Evolutionary conservation across 2,113 vertebrate species (phyloP).

Genomic region (Empidonax alnorum): DNA sequence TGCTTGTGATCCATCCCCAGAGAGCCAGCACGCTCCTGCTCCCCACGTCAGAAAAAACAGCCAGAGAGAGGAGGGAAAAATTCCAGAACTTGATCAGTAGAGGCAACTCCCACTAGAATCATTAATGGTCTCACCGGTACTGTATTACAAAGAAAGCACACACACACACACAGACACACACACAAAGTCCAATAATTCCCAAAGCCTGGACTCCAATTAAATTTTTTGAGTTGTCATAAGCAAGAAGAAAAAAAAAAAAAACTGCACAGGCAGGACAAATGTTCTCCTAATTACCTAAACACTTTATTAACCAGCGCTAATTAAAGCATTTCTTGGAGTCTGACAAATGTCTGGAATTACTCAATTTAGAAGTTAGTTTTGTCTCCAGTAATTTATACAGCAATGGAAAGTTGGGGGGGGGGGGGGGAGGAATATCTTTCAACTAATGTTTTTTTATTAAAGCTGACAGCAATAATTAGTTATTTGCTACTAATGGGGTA

Average conservation of each 20-base stretch:
- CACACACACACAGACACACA: background rate
- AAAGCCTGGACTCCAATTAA: slow-evolving; percentile 36
- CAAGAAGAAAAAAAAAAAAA: slow-evolving; percentile 50
- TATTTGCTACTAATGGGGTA: slow-evolving; percentile 37
- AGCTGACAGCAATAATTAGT: slow-evolving; percentile 55
- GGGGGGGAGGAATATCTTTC: slow-evolving; percentile 35
- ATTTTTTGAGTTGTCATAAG: slow-evolving; percentile 57
- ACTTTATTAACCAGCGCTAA: slow-evolving; percentile 77
- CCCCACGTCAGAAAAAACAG: background rate
- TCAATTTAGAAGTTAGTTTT: slow-evolving; percentile 76
- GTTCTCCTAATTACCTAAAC: slow-evolving; percentile 76
- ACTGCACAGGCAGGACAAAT: slow-evolving; percentile 56
- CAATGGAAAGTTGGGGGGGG: slow-evolving; percentile 52
- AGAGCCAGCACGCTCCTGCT: background rate
- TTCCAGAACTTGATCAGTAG: background rate
- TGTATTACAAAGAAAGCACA: background rate
- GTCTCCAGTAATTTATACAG: slow-evolving; percentile 70
- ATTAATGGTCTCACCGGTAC: background rate
- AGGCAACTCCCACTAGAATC: background rate
- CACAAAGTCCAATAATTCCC: background rate
- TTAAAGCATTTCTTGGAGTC: slow-evolving; percentile 77
- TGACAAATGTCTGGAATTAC: slow-evolving; percentile 77
- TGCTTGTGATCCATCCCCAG: background rate
- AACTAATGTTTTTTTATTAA: slow-evolving; percentile 60
- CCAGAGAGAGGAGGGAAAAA: background rate